phyloP scores from a whole-genome alignment of 2,113 vertebrate species.

The Monopterus albus region DNA sequence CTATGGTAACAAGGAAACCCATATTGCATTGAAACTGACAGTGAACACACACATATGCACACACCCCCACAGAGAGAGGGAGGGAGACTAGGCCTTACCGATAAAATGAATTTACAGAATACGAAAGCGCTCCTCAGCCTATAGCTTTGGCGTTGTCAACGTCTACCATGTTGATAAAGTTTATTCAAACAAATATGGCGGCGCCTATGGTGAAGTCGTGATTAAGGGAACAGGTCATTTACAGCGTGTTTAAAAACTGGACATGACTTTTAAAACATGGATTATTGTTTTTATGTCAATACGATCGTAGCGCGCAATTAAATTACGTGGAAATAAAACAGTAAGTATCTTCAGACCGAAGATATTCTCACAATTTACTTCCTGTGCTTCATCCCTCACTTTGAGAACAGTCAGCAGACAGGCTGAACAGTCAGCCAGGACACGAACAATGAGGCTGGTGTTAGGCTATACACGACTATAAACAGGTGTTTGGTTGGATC shows the following conservation, averaged over 20 bases:
- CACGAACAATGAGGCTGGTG: too few species aligned
- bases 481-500: background rate
- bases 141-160: slow-evolving; percentile 21
- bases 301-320: background rate
- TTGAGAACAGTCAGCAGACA: background rate
- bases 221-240: slow-evolving; percentile 23
- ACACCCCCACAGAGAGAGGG: too few species aligned
- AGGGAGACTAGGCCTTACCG: too few species aligned
- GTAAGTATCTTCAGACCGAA: slow-evolving; percentile 26
- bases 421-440: background rate
- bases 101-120: too few species aligned
- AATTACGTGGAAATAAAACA: slow-evolving; percentile 11
- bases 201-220: slow-evolving; percentile 61
- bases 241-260: slow-evolving; percentile 3
- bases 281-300: background rate
- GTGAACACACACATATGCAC: too few species aligned
- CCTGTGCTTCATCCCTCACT: background rate
- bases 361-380: background rate
- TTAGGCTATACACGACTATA: too few species aligned
- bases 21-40: too few species aligned
- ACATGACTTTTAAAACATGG: slow-evolving; percentile 5
- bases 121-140: too few species aligned
- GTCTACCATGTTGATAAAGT: slow-evolving; percentile 75
- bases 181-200: slow-evolving; percentile 83
- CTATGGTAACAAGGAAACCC: too few species aligned